Percentiles rank a stretch among this genome's conserved stretches.
These are phyloP conservation scores for Thomomys bottae DNA, from an alignment of 2,113 vertebrate species.

Conservation along the genomic window DNA sequence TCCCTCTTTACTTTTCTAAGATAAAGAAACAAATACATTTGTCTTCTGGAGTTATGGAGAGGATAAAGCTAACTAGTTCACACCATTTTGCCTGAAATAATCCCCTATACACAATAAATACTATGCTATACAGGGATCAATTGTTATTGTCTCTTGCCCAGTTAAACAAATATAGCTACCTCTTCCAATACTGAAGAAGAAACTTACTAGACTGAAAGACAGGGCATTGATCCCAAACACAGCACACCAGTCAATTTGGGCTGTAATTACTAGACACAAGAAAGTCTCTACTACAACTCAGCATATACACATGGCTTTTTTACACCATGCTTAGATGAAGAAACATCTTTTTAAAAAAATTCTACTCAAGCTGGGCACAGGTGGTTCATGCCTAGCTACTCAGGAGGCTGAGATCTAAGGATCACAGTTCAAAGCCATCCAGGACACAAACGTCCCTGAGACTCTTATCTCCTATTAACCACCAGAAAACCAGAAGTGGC, in stretches of 20 bases:
- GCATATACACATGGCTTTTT: neutral
- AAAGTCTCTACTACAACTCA: neutral
- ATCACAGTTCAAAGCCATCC: no score
- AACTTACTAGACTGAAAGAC: neutral
- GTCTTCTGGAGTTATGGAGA: neutral
- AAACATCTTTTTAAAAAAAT: conserved; percentile 3
- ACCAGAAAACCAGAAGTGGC: no score
- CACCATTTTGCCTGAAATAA: neutral
- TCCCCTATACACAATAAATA: neutral
- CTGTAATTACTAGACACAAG: neutral
- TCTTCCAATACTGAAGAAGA: neutral
- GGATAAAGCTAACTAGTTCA: neutral
- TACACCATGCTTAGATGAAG: neutral
- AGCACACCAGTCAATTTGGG: neutral
- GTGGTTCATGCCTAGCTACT: no score
- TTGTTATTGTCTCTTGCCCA: neutral
- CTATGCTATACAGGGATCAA: neutral
- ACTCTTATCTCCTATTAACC: no score
- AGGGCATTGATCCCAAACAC: no score
- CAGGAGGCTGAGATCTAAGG: no score
- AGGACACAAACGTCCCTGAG: no score
- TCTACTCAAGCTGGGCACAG: no score
- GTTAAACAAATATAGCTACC: neutral
- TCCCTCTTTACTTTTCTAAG: neutral
- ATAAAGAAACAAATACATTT: neutral